phyloP scores from a whole-genome alignment of 1,140 invertebrate genomes.

The Lamellibrachia luymesi region DNA sequence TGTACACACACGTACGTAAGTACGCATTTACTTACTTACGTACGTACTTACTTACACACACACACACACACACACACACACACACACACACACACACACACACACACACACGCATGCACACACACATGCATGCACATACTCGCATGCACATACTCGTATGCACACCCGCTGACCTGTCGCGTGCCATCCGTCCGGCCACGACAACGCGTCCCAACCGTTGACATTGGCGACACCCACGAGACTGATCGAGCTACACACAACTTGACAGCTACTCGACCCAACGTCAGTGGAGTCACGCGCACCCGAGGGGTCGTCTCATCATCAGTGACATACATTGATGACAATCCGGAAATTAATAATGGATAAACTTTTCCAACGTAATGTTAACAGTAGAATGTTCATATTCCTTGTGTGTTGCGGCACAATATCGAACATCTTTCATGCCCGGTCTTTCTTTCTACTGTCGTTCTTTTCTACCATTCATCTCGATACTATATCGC shows the following conservation, averaged over 20 bases:
- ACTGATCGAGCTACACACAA: background rate
- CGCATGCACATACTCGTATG: background rate
- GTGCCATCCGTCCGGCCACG: background rate
- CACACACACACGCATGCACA: no score
- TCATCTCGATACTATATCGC: no score
- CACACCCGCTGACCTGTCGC: slow-evolving; percentile 11
- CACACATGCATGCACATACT: no score
- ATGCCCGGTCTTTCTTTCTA: no score
- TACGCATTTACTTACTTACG: no score
- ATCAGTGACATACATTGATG: background rate
- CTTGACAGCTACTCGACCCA: background rate
- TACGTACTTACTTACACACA: no score
- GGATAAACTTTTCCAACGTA: background rate
- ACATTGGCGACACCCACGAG: background rate
- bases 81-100: no score
- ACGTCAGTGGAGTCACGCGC: background rate
- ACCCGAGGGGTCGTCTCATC: background rate
- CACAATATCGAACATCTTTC: no score
- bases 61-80: no score
- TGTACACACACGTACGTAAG: no score
- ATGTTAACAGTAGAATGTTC: background rate
- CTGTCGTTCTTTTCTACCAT: no score
- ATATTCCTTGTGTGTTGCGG: background rate
- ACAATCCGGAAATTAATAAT: background rate
- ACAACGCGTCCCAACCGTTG: background rate